phyloP scores from a whole-genome alignment of 2,797 vertebrate species.

The Nannoperca australis region DNA sequence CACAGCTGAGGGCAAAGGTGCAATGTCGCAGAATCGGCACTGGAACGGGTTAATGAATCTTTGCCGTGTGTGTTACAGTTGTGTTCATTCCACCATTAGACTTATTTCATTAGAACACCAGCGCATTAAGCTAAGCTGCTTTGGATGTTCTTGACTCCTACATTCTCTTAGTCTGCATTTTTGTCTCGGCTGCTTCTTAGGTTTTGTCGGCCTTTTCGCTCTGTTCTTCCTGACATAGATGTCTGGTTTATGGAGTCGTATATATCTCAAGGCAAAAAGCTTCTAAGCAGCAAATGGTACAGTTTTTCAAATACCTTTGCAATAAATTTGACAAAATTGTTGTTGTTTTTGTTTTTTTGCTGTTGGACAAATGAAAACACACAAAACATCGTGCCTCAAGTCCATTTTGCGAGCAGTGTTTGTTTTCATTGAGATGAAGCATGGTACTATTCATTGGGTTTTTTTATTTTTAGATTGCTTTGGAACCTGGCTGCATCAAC shows the following conservation, averaged over 20 bases:
- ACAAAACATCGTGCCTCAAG: background rate
- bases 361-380: conserved; percentile 6
- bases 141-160: conserved; percentile 62
- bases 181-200: conserved; percentile 37
- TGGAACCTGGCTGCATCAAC: conserved; percentile 23
- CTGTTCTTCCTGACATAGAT: conserved; percentile 1
- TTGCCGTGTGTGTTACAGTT: conserved; percentile 29
- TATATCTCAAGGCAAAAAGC: background rate
- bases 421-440: conserved; percentile 13
- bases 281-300: background rate
- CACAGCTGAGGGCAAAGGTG: background rate
- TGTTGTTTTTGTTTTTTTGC: background rate
- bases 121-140: conserved; percentile 66
- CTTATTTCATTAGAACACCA: conserved; percentile 60
- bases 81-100: conserved; percentile 34
- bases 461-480: conserved; percentile 42
- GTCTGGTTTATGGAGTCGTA: conserved; percentile 2
- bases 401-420: conserved; percentile 3
- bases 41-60: conserved; percentile 13
- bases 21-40: background rate
- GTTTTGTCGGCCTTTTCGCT: conserved; percentile 17
- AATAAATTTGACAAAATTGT: background rate
- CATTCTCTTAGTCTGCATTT: conserved; percentile 43
- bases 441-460: conserved; percentile 1
- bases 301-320: conserved; percentile 1